Percentiles rank a stretch among this genome's conserved stretches.
Conservation (phyloP, 2,113 vertebrate genomes). For the Zosterops japonicus region DNA sequence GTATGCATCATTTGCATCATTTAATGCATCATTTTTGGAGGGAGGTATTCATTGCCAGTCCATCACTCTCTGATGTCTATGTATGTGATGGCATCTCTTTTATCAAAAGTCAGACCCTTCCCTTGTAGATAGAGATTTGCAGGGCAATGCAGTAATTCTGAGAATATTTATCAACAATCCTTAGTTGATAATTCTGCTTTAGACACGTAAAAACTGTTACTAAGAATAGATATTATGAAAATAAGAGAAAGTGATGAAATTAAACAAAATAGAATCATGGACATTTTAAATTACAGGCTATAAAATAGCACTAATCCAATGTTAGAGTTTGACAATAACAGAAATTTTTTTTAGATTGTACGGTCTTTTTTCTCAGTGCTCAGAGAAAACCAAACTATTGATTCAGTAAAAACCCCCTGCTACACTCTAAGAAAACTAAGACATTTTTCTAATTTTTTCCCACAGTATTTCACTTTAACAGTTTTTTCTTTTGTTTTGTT, state of each 20-base stretch:
- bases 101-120: not conserved
- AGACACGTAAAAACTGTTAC: not conserved
- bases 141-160: not conserved
- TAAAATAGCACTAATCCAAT: not conserved
- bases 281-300: not conserved
- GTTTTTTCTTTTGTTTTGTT: not conserved
- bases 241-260: not conserved
- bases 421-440: not conserved
- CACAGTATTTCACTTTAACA: not conserved
- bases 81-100: not conserved
- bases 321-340: not conserved
- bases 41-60: not conserved
- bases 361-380: not conserved
- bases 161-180: not conserved
- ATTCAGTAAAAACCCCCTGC: not conserved
- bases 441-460: not conserved
- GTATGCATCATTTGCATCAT: not conserved
- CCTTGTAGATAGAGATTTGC: not conserved
- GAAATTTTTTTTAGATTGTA: not conserved
- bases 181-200: not conserved
- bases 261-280: not conserved
- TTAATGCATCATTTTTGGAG: not conserved
- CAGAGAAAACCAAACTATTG: not conserved
- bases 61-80: not conserved
- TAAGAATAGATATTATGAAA: not conserved